Conservation (phyloP, 2,113 vertebrate genomes). For the Carlito syrichta region DNA sequence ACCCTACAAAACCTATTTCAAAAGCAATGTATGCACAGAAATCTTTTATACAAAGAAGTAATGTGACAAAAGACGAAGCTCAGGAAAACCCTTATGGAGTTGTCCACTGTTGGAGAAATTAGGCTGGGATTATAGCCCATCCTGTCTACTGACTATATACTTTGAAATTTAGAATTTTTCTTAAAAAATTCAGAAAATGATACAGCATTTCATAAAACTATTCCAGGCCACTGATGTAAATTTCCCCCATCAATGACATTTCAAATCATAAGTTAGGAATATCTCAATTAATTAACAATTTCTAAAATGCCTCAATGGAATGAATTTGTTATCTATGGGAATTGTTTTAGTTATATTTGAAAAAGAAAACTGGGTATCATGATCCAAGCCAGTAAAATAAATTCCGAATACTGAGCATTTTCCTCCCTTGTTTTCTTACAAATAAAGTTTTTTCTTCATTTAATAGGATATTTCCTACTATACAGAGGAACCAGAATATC, state of each 20-base stretch:
- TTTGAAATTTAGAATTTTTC: neutral
- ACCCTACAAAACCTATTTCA: neutral
- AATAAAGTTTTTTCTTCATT: neutral
- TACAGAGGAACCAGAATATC: neutral
- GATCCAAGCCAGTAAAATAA: neutral
- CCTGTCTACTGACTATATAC: neutral
- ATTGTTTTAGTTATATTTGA: neutral
- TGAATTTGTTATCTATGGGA: neutral
- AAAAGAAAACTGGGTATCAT: neutral
- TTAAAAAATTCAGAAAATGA: neutral
- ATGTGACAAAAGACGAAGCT: neutral
- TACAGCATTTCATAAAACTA: neutral
- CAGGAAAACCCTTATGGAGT: neutral
- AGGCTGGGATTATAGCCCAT: neutral
- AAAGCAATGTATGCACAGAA: neutral
- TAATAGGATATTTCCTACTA: neutral
- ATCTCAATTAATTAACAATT: neutral
- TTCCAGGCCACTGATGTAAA: neutral
- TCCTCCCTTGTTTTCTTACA: neutral
- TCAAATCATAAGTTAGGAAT: neutral
- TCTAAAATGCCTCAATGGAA: neutral
- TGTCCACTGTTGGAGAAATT: neutral
- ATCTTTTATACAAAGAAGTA: neutral
- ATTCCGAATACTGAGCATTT: neutral
- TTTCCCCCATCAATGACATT: neutral